These are phyloP conservation scores for Pseudomyrmex sp. DNA, from an alignment of 1,140 invertebrate species.

Conservation along the genomic window DNA sequence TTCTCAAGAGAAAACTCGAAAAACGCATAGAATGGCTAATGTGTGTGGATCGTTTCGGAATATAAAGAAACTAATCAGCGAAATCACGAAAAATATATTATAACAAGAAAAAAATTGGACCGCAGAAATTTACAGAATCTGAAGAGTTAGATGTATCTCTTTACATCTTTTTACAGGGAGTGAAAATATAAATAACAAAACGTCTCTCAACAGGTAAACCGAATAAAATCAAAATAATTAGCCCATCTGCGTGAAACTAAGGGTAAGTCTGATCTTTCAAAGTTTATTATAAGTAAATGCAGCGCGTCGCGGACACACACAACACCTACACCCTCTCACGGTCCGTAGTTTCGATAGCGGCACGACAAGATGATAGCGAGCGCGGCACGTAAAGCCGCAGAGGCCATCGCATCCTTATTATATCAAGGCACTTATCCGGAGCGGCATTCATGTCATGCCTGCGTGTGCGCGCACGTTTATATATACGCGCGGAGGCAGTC, in stretches of 20 bases:
- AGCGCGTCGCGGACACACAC: neutral
- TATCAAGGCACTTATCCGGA: constrained; percentile 63
- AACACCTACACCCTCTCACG: neutral
- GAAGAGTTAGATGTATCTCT: too few relatives aligned
- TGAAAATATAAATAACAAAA: neutral
- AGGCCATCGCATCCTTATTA: constrained; percentile 64
- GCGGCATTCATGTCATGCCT: constrained; percentile 65
- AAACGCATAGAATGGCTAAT: too few relatives aligned
- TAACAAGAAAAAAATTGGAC: neutral
- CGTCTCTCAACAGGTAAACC: neutral
- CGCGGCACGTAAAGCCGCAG: constrained; percentile 55
- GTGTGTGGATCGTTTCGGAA: too few relatives aligned
- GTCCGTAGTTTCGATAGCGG: constrained; percentile 55
- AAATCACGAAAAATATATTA: neutral
- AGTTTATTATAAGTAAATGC: constrained; percentile 31
- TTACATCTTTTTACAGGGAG: too few relatives aligned
- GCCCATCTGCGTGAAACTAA: neutral
- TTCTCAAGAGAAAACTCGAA: neutral
- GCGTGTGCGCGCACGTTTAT: constrained; percentile 60
- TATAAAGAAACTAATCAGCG: too few relatives aligned
- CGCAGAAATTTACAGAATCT: neutral
- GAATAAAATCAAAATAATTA: constrained; percentile 41
- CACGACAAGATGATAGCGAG: constrained; percentile 49
- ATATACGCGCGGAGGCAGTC: constrained; percentile 13
- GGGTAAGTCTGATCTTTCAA: neutral